Conservation (phyloP, 2,797 vertebrate genomes). For the Xiphorhynchus erythropygius region DNA sequence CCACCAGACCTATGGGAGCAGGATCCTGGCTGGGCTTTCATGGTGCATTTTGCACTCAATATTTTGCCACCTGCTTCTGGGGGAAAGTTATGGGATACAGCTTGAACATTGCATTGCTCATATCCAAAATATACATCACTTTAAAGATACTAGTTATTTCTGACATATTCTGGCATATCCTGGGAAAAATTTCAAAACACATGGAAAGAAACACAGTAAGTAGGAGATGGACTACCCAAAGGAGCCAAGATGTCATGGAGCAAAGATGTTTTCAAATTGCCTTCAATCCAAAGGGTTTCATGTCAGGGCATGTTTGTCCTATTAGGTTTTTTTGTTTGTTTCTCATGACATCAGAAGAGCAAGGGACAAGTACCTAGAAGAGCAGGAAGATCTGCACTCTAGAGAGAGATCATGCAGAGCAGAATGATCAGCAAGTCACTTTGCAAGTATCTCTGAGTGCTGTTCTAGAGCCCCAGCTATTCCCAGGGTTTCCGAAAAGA, state of each 20-base stretch:
- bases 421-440: background rate
- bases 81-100: background rate
- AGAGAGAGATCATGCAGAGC: background rate
- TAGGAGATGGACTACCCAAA: background rate
- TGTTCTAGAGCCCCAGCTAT: background rate
- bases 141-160: background rate
- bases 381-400: background rate
- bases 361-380: background rate
- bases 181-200: background rate
- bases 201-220: background rate
- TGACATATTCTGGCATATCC: background rate
- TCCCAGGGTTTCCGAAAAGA: background rate
- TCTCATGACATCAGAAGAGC: background rate
- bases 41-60: background rate
- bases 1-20: background rate
- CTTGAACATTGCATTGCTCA: background rate
- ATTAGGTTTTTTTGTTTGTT: background rate
- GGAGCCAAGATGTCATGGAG: background rate
- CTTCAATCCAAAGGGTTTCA: background rate
- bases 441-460: background rate
- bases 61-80: background rate
- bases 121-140: background rate
- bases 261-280: background rate
- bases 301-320: background rate
- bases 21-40: background rate